phyloP scores from a whole-genome alignment of 2,113 vertebrate species.

The Acanthisitta chloris region DNA sequence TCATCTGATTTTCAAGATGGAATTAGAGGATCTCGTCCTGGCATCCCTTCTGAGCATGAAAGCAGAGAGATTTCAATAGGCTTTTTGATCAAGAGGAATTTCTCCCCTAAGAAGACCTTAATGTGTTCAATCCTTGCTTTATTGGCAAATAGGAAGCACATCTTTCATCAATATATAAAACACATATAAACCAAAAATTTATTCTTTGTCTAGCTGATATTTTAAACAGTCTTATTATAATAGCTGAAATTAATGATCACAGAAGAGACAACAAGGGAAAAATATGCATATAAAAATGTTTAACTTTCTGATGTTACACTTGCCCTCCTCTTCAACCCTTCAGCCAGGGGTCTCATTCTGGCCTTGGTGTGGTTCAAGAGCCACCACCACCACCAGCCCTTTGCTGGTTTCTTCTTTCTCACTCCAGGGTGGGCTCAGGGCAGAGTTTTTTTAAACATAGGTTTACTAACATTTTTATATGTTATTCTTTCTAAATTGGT shows the following conservation, averaged over 20 bases:
- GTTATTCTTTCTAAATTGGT: neutral
- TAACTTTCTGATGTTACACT: neutral
- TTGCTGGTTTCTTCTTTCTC: neutral
- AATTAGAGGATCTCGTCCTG: neutral
- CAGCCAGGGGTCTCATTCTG: neutral
- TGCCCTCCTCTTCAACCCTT: neutral
- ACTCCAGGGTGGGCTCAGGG: neutral
- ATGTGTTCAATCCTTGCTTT: neutral
- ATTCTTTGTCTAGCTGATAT: neutral
- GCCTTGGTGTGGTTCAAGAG: neutral
- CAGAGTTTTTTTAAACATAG: accelerated
- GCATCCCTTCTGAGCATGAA: neutral
- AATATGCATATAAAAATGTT: neutral
- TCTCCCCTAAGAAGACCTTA: neutral
- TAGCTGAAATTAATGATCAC: neutral
- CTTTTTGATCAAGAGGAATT: neutral
- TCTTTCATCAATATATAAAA: neutral
- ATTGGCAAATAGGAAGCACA: neutral
- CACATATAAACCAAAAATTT: neutral
- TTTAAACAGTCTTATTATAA: neutral
- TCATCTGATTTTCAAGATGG: slow-evolving; percentile 2
- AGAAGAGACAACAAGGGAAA: accelerated
- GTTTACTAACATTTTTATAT: neutral
- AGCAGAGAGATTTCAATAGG: neutral
- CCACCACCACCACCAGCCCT: neutral